Evolutionary conservation across 2,888 invertebrate species (phyloP), one percentile per base, ranked within the genome.

Genomic region (Netelia melanura): DNA sequence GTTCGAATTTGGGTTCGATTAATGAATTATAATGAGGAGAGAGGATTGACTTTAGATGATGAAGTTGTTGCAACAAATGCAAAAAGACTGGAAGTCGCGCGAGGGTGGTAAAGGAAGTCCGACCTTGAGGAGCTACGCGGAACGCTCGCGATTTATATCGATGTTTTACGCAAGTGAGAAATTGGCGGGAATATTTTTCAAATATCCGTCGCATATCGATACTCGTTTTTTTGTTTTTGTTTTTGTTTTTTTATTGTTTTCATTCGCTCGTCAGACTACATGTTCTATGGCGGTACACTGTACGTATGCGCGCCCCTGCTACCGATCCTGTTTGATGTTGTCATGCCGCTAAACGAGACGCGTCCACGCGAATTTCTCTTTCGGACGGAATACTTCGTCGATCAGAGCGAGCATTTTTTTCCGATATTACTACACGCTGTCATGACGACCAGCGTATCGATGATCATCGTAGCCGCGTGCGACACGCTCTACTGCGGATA

Each of bases 401-500:
- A 81, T 38, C 78, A 78, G 58, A 61, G 81, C 11, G 23, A 62
- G 17, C 75, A 64, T 21, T 84, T 78, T 10, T 17, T 81, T 21
- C 78, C 75, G 9, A 78, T 84, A 61, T 75, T 70, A 17, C 1
- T 84, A 17, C 84, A 84, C 25, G 78, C 78, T 0, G 17, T 70
- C 0, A 0, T 70, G 10, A 84, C 84, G 17, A 81, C 61, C 10
- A 8, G 14, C 14, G 6, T 62, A 17, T 78, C 81, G 8, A 75
- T 84, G 64, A 52, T 23, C 0, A 75, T 81, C 43, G 56, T 84
- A 6, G 25, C 38, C n/a, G 84, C 56, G 5, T 56, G 74, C 58
- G 84, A 84, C 17, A 78, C 84, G 6, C 43, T 84, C 74, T 84
- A 75, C 70, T 52, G 74, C 1, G 81, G 65, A 48, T 81, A 78